A percentile compares a stretch with the other conserved stretches of the same genome.
Evolutionary conservation across 2,888 invertebrate genomes (phyloP).

Genomic region (Periphyllus acericola): DNA sequence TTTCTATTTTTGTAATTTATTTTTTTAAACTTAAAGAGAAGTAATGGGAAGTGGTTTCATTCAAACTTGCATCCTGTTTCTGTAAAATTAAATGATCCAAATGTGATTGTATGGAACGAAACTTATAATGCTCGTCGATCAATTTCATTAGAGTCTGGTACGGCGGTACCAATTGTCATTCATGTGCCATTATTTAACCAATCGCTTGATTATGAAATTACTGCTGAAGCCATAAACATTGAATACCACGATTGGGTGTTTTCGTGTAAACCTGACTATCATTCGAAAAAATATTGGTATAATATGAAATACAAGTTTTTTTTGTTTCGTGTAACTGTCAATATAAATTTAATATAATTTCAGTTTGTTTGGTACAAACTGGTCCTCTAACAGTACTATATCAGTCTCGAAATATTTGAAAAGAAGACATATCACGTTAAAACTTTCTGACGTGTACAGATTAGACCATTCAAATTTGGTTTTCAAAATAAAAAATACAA

Average conservation of each 20-base stretch:
- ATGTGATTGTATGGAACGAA: slow-evolving; percentile 59
- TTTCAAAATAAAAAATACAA: slow-evolving; percentile 74
- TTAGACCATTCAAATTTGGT: slow-evolving; percentile 77
- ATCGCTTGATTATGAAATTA: slow-evolving; percentile 70
- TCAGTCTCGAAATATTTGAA: slow-evolving; percentile 67
- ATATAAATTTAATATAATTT: neutral
- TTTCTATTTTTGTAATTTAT: slow-evolving; percentile 52
- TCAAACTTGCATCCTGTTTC: slow-evolving; percentile 65
- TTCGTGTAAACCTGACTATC: slow-evolving; percentile 66
- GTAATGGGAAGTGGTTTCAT: slow-evolving; percentile 68
- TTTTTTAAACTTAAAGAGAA: slow-evolving; percentile 66
- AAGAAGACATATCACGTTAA: slow-evolving; percentile 71
- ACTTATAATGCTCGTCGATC: slow-evolving; percentile 41
- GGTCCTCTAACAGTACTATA: slow-evolving; percentile 60
- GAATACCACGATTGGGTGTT: slow-evolving; percentile 81
- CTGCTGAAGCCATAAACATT: slow-evolving; percentile 76
- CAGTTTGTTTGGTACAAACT: slow-evolving; percentile 42
- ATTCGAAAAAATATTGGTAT: slow-evolving; percentile 42
- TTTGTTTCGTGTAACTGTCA: neutral
- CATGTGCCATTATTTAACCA: slow-evolving; percentile 53
- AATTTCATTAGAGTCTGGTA: slow-evolving; percentile 33
- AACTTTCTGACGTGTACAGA: slow-evolving; percentile 73
- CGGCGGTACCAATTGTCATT: slow-evolving; percentile 49
- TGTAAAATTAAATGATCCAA: slow-evolving; percentile 66
- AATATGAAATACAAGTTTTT: neutral